Percentiles rank a stretch among this genome's conserved stretches.
Conservation (phyloP, 2,797 vertebrate species). For the Myotis pilosus region DNA sequence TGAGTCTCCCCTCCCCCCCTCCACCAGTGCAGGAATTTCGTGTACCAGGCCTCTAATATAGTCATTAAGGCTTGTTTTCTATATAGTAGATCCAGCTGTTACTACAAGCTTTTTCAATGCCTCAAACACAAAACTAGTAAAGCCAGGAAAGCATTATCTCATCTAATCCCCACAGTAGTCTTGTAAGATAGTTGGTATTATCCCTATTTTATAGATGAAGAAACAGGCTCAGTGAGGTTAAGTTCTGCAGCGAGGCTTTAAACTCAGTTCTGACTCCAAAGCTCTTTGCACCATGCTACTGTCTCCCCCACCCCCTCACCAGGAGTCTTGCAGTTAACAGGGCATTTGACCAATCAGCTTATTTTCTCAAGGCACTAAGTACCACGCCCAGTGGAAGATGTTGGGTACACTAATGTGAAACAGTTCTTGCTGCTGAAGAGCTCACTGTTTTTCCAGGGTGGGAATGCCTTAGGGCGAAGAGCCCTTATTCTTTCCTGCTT, state of each 20-base stretch:
- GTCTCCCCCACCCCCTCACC: accelerated
- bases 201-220: not conserved
- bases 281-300: not conserved
- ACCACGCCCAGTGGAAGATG: not conserved
- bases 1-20: too few species aligned
- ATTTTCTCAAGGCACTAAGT: not conserved
- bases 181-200: not conserved
- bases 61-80: not conserved
- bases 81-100: not conserved
- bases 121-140: not conserved
- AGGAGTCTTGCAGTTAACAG: not conserved
- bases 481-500: not conserved
- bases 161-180: not conserved
- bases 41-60: not conserved
- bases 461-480: not conserved
- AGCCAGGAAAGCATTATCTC: not conserved
- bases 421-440: not conserved
- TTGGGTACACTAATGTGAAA: not conserved
- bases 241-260: not conserved
- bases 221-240: constrained; percentile 5
- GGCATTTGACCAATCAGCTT: not conserved
- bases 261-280: not conserved
- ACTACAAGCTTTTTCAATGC: constrained; percentile 5
- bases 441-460: not conserved
- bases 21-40: too few species aligned